Conservation (phyloP, 2,113 vertebrate genomes). For the Salvator merianae region DNA sequence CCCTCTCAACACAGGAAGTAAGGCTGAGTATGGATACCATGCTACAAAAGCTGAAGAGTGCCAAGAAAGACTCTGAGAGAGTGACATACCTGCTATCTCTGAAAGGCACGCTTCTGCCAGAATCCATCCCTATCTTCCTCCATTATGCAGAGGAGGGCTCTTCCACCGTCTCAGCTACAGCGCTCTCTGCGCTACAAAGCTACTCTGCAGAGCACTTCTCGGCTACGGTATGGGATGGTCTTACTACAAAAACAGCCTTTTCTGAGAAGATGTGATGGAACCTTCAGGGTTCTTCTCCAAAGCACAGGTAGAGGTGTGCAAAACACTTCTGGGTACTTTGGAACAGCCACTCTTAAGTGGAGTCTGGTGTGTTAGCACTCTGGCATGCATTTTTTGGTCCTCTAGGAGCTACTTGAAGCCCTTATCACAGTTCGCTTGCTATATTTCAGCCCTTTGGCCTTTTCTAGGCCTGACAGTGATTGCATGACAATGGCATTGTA, state of each 20-base stretch:
- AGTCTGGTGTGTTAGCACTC: no score
- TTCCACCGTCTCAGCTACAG: accelerated
- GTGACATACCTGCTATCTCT: conserved; percentile 62
- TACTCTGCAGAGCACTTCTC: conserved; percentile 38
- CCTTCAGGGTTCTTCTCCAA: accelerated
- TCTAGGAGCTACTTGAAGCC: no score
- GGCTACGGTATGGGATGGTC: conserved; percentile 34
- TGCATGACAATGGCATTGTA: no score
- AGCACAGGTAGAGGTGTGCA: neutral
- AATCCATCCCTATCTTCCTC: conserved; percentile 64
- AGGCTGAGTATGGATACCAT: conserved; percentile 39
- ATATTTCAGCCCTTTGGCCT: no score
- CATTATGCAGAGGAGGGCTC: conserved; percentile 47
- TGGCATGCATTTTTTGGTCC: no score
- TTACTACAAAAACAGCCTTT: accelerated
- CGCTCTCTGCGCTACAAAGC: conserved; percentile 55
- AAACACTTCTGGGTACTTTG: no score
- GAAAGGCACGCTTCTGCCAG: conserved; percentile 50
- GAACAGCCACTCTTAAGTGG: neutral
- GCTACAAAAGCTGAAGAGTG: conserved; percentile 42
- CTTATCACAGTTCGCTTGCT: no score
- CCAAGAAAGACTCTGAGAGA: conserved; percentile 10
- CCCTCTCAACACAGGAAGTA: conserved; percentile 59
- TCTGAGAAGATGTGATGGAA: neutral
- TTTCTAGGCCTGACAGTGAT: no score